phyloP scores from a whole-genome alignment of 1,140 invertebrate species.

The Aplysia californica region DNA sequence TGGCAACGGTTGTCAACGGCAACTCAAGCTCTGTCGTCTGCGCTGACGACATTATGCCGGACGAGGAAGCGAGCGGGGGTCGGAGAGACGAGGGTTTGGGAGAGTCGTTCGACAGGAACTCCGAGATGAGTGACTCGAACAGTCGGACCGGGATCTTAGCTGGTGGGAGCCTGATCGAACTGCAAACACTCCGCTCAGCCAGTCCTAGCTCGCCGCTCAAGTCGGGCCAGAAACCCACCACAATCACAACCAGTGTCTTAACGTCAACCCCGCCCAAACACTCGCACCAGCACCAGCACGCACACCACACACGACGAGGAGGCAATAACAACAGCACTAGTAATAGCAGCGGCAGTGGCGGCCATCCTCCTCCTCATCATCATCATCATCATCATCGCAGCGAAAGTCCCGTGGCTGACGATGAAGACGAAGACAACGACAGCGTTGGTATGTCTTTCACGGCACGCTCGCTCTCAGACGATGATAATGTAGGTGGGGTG shows the following conservation, averaged over 20 bases:
- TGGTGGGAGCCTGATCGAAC: slow-evolving; percentile 15
- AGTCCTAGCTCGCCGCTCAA: neutral
- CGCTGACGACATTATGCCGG: neutral
- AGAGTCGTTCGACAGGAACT: slow-evolving; percentile 40
- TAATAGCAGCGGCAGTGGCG: neutral
- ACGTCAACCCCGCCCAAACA: neutral
- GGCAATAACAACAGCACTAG: neutral
- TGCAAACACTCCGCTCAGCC: slow-evolving; percentile 9
- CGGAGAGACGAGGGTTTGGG: slow-evolving; percentile 41
- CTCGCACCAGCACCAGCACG: neutral
- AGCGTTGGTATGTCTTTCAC: slow-evolving; percentile 8
- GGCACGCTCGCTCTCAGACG: neutral
- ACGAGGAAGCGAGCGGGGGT: slow-evolving; percentile 11
- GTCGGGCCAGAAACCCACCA: too few relatives aligned
- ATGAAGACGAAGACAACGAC: neutral
- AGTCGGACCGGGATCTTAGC: slow-evolving; percentile 7
- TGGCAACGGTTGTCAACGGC: neutral
- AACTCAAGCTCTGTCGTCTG: slow-evolving; percentile 2
- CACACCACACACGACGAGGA: neutral
- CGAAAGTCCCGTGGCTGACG: neutral
- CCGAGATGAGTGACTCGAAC: slow-evolving; percentile 31
- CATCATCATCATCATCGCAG: neutral
- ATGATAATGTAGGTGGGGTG: neutral
- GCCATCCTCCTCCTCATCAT: neutral
- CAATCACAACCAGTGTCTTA: too few relatives aligned